A percentile compares a stretch with the other conserved stretches of the same genome.
These are phyloP conservation scores for Nothoprocta perdicaria DNA, from an alignment of 2,113 vertebrate species.

Conservation along the genomic window DNA sequence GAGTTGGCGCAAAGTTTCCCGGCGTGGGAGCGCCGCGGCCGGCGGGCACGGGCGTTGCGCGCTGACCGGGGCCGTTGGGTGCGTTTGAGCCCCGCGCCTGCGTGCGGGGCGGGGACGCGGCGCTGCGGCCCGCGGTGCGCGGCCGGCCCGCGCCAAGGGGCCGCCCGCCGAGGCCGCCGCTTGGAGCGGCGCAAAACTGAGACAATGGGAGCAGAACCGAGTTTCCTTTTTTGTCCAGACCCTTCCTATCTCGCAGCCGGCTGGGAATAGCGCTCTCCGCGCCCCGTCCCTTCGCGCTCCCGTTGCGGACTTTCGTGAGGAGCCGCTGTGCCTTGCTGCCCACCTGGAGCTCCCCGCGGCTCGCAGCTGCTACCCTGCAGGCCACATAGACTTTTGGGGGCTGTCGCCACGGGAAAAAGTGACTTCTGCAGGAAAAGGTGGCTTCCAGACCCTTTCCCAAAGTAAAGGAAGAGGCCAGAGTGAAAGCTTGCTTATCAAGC, in stretches of 20 bases:
- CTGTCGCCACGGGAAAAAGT: not conserved
- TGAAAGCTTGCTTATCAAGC: not conserved
- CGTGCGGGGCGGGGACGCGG: not conserved
- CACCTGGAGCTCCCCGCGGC: not conserved
- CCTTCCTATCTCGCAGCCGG: not conserved
- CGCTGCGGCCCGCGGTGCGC: not conserved
- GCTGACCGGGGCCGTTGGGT: too few relatives aligned
- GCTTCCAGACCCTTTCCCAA: conserved; percentile 2
- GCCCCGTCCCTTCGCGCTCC: not conserved
- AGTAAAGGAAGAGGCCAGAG: not conserved
- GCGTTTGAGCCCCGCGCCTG: too few relatives aligned
- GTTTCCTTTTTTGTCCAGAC: conserved; percentile 16
- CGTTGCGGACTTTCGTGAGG: not conserved
- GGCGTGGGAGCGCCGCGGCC: too few relatives aligned
- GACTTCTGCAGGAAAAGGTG: conserved; percentile 5
- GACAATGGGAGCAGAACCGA: conserved; percentile 10
- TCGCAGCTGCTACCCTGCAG: not conserved
- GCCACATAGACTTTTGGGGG: not conserved
- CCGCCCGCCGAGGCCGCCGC: not conserved
- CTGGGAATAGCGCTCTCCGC: not conserved
- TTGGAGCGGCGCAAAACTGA: not conserved
- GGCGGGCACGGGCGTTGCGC: too few relatives aligned
- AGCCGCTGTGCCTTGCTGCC: not conserved
- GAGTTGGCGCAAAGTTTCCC: too few relatives aligned
- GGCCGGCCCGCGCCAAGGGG: not conserved